Percentiles rank a stretch among this genome's conserved stretches.
Conservation (phyloP, 2,888 invertebrate genomes). For the Mimas tiliae region DNA sequence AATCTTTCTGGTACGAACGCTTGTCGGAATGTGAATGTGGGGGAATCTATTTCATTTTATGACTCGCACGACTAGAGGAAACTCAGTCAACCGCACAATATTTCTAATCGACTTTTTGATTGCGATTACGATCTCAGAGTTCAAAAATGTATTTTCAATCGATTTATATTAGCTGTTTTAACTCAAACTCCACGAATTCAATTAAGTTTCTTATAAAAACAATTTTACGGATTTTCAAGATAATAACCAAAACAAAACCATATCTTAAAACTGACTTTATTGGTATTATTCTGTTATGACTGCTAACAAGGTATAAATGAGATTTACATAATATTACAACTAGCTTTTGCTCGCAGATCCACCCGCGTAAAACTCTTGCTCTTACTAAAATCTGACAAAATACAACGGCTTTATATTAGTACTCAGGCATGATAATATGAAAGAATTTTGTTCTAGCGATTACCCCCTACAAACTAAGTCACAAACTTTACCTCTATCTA, state of each 20-base stretch:
- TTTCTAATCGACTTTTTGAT: slow-evolving; percentile 85
- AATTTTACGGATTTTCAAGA: neutral
- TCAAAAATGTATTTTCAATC: slow-evolving; percentile 42
- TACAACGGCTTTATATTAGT: too few relatives aligned
- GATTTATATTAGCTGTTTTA: slow-evolving; percentile 23
- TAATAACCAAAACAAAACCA: neutral
- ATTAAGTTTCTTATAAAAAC: neutral
- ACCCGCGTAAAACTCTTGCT: too few relatives aligned
- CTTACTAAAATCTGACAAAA: too few relatives aligned
- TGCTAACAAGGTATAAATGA: neutral
- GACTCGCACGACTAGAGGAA: slow-evolving; percentile 80
- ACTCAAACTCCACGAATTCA: slow-evolving; percentile 23
- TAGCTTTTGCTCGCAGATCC: too few relatives aligned
- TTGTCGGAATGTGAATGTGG: slow-evolving; percentile 85
- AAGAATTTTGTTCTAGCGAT: too few relatives aligned
- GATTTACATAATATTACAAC: neutral
- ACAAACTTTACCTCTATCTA: too few relatives aligned
- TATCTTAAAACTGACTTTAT: neutral
- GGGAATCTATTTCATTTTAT: slow-evolving; percentile 85
- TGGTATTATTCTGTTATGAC: neutral
- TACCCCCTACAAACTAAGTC: too few relatives aligned
- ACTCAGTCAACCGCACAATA: slow-evolving; percentile 81
- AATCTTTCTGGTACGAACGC: slow-evolving; percentile 85
- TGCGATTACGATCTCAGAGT: slow-evolving; percentile 66
- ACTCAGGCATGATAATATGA: too few relatives aligned